Conservation (phyloP, 2,113 vertebrate species). For the Rhadina sibilatrix region DNA sequence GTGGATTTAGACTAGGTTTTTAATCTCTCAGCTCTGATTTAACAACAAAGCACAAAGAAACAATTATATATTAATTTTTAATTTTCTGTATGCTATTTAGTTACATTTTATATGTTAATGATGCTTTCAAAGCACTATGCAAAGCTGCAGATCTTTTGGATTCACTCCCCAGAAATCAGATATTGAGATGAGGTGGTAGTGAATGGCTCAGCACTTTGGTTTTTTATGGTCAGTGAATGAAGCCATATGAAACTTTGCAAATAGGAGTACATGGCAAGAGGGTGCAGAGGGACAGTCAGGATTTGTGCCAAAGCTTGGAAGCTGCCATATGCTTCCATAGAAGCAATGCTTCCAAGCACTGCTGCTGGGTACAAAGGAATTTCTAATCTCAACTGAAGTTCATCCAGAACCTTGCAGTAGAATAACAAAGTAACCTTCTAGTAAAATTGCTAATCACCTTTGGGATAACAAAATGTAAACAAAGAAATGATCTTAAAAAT, state of each 20-base stretch:
- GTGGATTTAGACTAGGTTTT: background rate
- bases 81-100: background rate
- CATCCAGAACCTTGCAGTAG: background rate
- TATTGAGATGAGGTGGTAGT: background rate
- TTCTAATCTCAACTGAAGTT: background rate
- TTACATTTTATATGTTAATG: background rate
- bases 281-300: background rate
- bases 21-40: background rate
- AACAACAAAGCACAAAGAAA: background rate
- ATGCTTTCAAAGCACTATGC: background rate
- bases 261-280: background rate
- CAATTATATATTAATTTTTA: background rate
- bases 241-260: background rate
- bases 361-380: background rate
- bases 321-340: background rate
- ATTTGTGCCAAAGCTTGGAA: background rate
- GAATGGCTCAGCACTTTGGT: background rate
- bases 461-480: background rate
- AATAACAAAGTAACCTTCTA: conserved; percentile 10
- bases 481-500: conserved; percentile 20
- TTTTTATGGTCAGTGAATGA: background rate
- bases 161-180: background rate
- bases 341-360: background rate
- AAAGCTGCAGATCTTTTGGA: background rate
- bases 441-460: background rate